These are phyloP conservation scores for Otolemur garnettii DNA, from an alignment of 2,113 vertebrate genomes.

Conservation along the genomic window DNA sequence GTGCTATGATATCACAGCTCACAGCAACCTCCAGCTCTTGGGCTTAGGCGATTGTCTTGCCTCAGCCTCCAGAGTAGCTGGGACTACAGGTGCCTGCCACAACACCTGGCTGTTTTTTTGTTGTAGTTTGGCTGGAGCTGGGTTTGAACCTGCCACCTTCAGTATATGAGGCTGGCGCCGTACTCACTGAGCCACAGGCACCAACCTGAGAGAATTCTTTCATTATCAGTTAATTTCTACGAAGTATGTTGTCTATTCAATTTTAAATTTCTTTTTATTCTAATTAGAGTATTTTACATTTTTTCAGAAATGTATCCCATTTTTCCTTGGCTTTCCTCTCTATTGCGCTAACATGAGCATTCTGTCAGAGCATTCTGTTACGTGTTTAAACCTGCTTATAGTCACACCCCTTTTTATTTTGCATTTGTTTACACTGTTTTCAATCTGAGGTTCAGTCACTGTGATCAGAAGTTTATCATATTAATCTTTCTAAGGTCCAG, in stretches of 20 bases:
- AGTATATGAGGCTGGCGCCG: too few species aligned
- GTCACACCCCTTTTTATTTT: neutral
- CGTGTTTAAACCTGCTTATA: neutral
- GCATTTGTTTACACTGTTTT: neutral
- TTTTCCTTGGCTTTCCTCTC: neutral
- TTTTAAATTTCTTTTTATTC: constrained; percentile 10
- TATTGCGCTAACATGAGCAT: neutral
- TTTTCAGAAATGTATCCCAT: constrained; percentile 20
- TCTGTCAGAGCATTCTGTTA: neutral
- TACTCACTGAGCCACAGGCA: too few species aligned
- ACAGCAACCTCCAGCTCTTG: too few species aligned
- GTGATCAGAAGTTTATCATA: neutral
- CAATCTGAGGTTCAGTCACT: neutral
- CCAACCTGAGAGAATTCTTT: neutral
- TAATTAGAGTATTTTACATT: neutral
- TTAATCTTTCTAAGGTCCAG: neutral
- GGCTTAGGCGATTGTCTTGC: too few species aligned
- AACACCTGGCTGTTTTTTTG: too few species aligned
- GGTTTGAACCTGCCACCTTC: too few species aligned
- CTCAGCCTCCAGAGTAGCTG: too few species aligned
- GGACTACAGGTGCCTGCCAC: too few species aligned
- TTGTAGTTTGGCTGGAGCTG: too few species aligned
- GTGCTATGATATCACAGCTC: too few species aligned
- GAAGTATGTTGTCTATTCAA: neutral
- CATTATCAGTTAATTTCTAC: neutral